phyloP scores from a whole-genome alignment of 2,113 vertebrate species.

The Hippocampus zosterae region DNA sequence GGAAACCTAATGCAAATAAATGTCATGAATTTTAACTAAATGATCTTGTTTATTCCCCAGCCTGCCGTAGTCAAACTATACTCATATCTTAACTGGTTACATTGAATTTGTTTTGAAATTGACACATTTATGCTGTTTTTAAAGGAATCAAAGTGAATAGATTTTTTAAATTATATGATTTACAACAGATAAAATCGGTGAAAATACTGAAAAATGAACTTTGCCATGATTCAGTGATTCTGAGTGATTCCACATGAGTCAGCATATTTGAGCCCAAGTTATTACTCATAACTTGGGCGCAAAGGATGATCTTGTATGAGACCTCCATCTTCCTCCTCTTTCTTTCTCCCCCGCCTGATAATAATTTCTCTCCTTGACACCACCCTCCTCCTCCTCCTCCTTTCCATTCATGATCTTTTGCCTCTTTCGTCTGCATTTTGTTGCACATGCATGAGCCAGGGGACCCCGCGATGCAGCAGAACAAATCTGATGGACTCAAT shows the following conservation, averaged over 20 bases:
- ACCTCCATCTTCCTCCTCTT: constrained; percentile 24
- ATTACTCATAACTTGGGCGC: neutral
- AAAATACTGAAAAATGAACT: too few species aligned
- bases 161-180: too few species aligned
- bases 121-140: too few species aligned
- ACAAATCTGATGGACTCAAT: constrained; percentile 43
- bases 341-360: constrained; percentile 44
- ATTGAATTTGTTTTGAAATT: too few species aligned
- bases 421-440: constrained; percentile 47
- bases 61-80: too few species aligned
- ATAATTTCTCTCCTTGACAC: constrained; percentile 51
- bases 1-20: too few species aligned
- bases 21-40: too few species aligned
- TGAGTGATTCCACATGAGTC: neutral
- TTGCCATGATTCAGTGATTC: too few species aligned
- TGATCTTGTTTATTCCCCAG: too few species aligned
- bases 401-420: constrained; percentile 52
- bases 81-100: too few species aligned
- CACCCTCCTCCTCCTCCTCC: constrained; percentile 40
- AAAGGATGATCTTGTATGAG: constrained; percentile 49
- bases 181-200: too few species aligned
- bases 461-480: constrained; percentile 55
- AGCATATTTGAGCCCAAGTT: neutral
- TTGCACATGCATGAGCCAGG: constrained; percentile 47
- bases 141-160: too few species aligned